A percentile compares a stretch with the other conserved stretches of the same genome.
Evolutionary conservation across 2,113 vertebrate species (phyloP).

Genomic region (Speoplatyrhinus poulsoni): DNA sequence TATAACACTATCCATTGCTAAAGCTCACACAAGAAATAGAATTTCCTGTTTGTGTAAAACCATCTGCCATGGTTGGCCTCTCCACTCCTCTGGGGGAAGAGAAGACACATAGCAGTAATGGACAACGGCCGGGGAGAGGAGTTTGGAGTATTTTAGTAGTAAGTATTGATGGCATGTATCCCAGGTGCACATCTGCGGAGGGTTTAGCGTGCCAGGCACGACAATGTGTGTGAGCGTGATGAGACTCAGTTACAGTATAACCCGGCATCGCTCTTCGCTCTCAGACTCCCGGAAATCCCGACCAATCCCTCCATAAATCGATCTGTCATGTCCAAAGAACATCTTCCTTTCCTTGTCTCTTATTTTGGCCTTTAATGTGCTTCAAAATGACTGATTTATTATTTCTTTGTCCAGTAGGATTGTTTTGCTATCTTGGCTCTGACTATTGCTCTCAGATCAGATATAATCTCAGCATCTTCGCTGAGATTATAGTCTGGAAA

Average conservation of each 20-base stretch:
- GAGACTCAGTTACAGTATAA: constrained; percentile 15
- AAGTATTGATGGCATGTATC: constrained; percentile 21
- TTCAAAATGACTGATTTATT: neutral
- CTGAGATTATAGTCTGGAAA: no score
- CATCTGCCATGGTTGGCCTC: constrained; percentile 7
- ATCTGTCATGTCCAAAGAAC: constrained; percentile 21
- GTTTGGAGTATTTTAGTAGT: neutral
- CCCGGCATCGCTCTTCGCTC: constrained; percentile 23
- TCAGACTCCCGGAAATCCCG: constrained; percentile 28
- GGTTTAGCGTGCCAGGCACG: constrained; percentile 40
- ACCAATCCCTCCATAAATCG: constrained; percentile 41
- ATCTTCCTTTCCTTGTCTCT: constrained; percentile 5
- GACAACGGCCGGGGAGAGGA: no score
- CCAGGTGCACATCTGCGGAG: constrained; percentile 39
- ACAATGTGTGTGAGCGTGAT: constrained; percentile 26
- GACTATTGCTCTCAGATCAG: no score
- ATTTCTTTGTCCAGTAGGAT: neutral
- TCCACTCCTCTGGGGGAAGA: constrained; percentile 6
- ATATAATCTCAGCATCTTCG: no score
- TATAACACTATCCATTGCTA: neutral
- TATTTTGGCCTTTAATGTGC: neutral
- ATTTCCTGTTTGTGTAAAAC: constrained; percentile 4
- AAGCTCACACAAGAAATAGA: constrained; percentile 10
- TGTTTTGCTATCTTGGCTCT: no score
- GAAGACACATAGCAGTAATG: no score